These are phyloP conservation scores for Indicator maculatus DNA, from an alignment of 2,113 vertebrate species.

Conservation along the genomic window DNA sequence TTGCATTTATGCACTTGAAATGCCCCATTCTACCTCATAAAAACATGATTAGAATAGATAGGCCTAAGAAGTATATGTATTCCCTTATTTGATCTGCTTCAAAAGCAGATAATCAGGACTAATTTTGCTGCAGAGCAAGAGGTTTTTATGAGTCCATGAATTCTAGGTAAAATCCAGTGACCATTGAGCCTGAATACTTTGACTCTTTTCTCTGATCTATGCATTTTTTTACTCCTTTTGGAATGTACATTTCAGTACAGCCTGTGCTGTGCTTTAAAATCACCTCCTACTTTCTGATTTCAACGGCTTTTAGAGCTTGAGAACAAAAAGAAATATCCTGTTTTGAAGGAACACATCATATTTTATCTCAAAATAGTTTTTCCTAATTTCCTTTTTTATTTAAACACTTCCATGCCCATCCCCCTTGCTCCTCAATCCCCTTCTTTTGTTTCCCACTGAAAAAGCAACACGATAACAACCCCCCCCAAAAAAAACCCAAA, in stretches of 20 bases:
- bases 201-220: background rate
- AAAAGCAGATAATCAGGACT: conserved; percentile 15
- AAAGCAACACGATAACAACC: background rate
- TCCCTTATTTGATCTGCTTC: background rate
- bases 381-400: background rate
- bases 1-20: background rate
- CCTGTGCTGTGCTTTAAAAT: background rate
- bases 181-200: background rate
- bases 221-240: background rate
- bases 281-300: background rate
- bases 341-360: background rate
- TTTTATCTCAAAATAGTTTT: background rate
- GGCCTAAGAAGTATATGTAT: background rate
- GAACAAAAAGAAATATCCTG: background rate
- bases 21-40: background rate
- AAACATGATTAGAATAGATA: background rate
- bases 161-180: background rate
- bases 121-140: background rate
- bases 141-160: background rate
- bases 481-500: background rate
- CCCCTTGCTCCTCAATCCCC: too few relatives aligned
- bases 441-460: background rate
- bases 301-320: background rate
- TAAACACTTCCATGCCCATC: too few relatives aligned
- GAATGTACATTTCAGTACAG: background rate